These are phyloP conservation scores for Procapra przewalskii DNA, from an alignment of 2,113 vertebrate genomes.

Conservation along the genomic window DNA sequence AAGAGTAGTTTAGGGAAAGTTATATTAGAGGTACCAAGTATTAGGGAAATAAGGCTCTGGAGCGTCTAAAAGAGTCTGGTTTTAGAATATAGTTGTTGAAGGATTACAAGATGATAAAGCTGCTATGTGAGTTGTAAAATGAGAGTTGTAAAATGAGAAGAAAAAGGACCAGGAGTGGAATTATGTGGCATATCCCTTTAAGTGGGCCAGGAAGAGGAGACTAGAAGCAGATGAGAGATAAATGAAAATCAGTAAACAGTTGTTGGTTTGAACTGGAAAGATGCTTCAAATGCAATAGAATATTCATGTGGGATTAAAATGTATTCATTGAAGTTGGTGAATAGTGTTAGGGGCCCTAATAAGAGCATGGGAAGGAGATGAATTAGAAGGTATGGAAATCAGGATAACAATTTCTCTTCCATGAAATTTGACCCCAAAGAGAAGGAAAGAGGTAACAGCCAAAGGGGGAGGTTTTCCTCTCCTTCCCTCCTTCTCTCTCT, in stretches of 20 bases:
- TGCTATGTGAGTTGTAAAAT: too few relatives aligned
- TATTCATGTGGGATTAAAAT: not conserved
- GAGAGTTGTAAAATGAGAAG: not conserved
- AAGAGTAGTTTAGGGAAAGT: not conserved
- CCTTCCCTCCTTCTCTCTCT: not conserved
- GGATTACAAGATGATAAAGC: not conserved
- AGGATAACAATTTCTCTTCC: not conserved
- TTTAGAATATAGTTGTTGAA: not conserved
- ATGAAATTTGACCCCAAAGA: not conserved
- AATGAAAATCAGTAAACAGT: not conserved
- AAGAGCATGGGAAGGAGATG: not conserved
- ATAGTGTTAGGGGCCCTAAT: not conserved
- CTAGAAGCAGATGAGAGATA: not conserved
- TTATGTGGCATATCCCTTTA: not conserved
- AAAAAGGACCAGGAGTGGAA: not conserved
- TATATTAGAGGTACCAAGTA: not conserved
- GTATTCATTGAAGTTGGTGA: not conserved
- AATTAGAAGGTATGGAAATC: not conserved
- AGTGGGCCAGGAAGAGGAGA: not conserved
- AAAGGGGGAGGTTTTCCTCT: not conserved
- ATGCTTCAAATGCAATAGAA: not conserved
- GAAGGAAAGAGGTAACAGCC: not conserved
- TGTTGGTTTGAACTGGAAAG: not conserved
- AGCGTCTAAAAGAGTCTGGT: not conserved
- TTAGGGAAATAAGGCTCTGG: not conserved